Percentiles rank a stretch among this genome's conserved stretches.
phyloP scores from a whole-genome alignment of 2,888 invertebrate genomes.

The Drosophila paramelanica region DNA sequence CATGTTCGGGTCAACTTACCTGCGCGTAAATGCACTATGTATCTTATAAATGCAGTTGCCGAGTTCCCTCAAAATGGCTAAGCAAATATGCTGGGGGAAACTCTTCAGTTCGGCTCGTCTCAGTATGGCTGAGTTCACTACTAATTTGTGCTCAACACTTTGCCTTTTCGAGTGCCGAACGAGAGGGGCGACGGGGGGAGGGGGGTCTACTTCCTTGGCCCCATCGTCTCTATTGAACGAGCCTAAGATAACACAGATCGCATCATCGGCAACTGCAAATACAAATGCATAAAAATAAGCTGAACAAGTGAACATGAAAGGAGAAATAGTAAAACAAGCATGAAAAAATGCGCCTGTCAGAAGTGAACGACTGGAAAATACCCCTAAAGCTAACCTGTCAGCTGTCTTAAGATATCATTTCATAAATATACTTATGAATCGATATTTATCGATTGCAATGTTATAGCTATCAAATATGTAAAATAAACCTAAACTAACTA shows the following conservation, averaged over 20 bases:
- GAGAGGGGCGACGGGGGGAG: not conserved
- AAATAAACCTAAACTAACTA: too few species aligned
- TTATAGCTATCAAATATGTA: too few species aligned
- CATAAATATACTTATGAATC: too few species aligned
- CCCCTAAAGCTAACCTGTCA: not conserved
- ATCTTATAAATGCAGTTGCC: constrained; percentile 40
- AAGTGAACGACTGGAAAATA: not conserved
- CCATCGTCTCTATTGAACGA: constrained; percentile 37
- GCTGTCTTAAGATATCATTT: too few species aligned
- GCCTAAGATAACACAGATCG: constrained; percentile 67
- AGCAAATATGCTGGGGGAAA: constrained; percentile 62
- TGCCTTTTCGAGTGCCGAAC: constrained; percentile 35
- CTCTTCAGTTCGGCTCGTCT: constrained; percentile 38
- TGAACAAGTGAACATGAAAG: constrained; percentile 55
- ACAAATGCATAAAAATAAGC: constrained; percentile 67
- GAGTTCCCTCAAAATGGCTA: constrained; percentile 58
- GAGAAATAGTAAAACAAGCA: constrained; percentile 33
- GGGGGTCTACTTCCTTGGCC: constrained; percentile 3
- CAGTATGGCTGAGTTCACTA: constrained; percentile 30
- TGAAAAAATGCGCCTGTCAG: not conserved
- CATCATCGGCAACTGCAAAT: constrained; percentile 72
- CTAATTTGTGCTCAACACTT: constrained; percentile 64
- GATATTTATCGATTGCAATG: too few species aligned
- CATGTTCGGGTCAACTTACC: constrained; percentile 1
- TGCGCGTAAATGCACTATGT: constrained; percentile 15